Evolutionary conservation across 2,888 invertebrate species (phyloP).

Genomic region (Leptopilina syphax): DNA sequence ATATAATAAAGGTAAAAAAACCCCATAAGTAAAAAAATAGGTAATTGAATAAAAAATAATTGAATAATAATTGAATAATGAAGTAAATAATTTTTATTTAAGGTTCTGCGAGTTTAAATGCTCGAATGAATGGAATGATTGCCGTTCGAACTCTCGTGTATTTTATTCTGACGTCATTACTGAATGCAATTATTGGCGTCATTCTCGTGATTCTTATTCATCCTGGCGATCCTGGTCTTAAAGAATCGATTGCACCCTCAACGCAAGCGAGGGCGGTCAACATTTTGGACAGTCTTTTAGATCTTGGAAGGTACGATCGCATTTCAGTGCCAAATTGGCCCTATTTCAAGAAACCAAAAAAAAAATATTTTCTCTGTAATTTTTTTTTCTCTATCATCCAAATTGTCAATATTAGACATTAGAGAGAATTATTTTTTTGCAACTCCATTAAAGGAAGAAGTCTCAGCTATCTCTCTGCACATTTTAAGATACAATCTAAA

Average conservation of each 20-base stretch:
- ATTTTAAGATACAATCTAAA: neutral
- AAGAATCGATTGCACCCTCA: slow-evolving; percentile 77
- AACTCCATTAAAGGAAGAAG: neutral
- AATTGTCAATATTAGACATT: neutral
- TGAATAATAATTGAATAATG: neutral
- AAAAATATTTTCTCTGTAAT: slow-evolving; percentile 21
- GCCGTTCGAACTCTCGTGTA: slow-evolving; percentile 89
- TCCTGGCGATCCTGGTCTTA: slow-evolving; percentile 86
- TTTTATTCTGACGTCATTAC: slow-evolving; percentile 88
- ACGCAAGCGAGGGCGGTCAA: slow-evolving; percentile 82
- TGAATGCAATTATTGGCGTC: slow-evolving; percentile 89
- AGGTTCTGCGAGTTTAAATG: slow-evolving; percentile 91
- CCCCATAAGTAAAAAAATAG: no score
- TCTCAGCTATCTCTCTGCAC: no score
- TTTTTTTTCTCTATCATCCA: slow-evolving; percentile 41
- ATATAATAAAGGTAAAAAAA: no score
- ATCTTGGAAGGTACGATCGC: slow-evolving; percentile 87
- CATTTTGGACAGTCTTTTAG: slow-evolving; percentile 91
- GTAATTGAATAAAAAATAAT: neutral
- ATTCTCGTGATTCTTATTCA: slow-evolving; percentile 85
- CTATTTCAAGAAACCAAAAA: slow-evolving; percentile 31
- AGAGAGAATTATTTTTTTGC: no score
- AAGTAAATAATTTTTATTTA: slow-evolving; percentile 64
- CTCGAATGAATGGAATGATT: slow-evolving; percentile 91
- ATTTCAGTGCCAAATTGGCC: slow-evolving; percentile 50